These are phyloP conservation scores for Heliconius aoede DNA, from an alignment of 2,888 invertebrate species.

Conservation along the genomic window DNA sequence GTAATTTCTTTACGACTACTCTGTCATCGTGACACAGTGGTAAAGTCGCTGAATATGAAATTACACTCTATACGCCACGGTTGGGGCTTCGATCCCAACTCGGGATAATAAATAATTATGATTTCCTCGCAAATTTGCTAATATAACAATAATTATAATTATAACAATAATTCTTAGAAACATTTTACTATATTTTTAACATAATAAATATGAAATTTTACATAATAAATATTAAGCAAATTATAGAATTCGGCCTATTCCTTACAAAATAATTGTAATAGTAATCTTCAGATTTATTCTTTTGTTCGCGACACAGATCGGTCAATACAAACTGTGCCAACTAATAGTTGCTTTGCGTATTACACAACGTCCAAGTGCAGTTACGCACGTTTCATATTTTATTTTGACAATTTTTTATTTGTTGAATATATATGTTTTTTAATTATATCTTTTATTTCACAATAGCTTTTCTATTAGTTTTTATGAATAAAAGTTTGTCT, in stretches of 20 bases:
- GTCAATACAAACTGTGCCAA: conserved; percentile 7
- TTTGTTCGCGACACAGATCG: background rate
- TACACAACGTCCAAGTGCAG: conserved; percentile 21
- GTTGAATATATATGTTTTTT: too few species aligned
- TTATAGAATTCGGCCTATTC: background rate
- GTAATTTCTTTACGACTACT: too few species aligned
- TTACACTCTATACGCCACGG: background rate
- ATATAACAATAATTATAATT: too few species aligned
- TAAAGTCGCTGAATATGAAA: background rate
- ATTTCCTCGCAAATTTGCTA: too few species aligned
- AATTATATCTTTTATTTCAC: too few species aligned
- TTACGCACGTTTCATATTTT: too few species aligned
- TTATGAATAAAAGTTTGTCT: too few species aligned
- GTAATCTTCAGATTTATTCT: background rate
- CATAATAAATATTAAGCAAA: background rate
- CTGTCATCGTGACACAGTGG: too few species aligned
- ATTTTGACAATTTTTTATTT: too few species aligned
- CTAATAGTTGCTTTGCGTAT: background rate
- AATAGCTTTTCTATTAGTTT: too few species aligned
- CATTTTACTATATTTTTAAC: too few species aligned
- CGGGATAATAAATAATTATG: background rate
- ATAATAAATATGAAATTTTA: background rate
- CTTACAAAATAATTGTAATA: background rate
- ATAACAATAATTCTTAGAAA: too few species aligned
- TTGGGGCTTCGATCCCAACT: background rate